Conservation (phyloP, 30 jellyfish, hydroid and myxozoan species). For the Sanderia malayensis region DNA sequence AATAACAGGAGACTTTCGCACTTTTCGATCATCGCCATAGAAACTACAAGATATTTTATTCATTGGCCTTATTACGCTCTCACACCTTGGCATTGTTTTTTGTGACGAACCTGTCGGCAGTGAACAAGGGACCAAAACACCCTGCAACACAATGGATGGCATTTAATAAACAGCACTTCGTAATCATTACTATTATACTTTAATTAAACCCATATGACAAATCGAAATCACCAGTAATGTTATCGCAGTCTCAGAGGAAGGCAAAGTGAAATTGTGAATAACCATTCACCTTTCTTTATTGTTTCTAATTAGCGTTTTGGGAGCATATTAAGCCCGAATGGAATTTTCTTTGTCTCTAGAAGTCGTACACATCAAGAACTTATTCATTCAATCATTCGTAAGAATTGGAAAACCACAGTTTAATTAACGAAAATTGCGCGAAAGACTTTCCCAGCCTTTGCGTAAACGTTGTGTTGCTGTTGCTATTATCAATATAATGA, state of each 20-base stretch:
- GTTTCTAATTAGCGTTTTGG: not conserved
- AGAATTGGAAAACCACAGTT: no score
- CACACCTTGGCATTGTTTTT: constrained; percentile 54
- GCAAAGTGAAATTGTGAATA: not conserved
- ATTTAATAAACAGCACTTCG: not conserved
- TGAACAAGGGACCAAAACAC: constrained; percentile 27
- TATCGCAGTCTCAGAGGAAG: not conserved
- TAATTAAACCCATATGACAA: not conserved
- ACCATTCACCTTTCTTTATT: not conserved
- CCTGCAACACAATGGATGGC: not conserved
- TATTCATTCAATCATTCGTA: no score
- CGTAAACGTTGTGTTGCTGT: no score
- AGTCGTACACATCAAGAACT: no score
- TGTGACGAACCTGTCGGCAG: constrained; percentile 49
- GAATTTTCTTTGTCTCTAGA: no score
- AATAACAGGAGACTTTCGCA: constrained; percentile 25
- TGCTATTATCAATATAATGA: no score
- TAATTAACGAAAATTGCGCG: no score
- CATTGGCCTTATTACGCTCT: constrained; percentile 66
- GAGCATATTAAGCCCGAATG: not conserved
- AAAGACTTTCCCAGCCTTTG: no score
- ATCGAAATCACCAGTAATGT: not conserved
- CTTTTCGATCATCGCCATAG: constrained; percentile 46
- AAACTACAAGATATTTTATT: constrained; percentile 30
- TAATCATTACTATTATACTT: not conserved